A percentile compares a stretch with the other conserved stretches of the same genome.
Evolutionary conservation across 1,140 invertebrate genomes (phyloP).

Genomic region (Formica exsecta): DNA sequence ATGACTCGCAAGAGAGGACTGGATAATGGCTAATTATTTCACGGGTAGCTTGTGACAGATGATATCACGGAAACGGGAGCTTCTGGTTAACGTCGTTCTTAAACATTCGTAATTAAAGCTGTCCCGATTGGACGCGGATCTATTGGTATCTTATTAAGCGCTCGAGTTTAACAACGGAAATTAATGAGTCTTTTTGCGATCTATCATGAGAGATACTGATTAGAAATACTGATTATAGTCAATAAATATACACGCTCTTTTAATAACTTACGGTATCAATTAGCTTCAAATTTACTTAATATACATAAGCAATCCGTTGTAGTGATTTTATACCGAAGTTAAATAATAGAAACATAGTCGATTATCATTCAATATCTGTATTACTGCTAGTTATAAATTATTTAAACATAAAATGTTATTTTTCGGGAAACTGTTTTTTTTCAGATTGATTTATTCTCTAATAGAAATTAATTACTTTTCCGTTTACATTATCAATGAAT

Average conservation of each 20-base stretch:
- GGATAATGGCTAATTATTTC: conserved; percentile 58
- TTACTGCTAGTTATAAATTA: background rate
- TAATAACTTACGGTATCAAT: background rate
- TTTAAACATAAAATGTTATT: background rate
- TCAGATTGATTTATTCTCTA: background rate
- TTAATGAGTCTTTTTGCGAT: conserved; percentile 22
- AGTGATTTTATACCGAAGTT: background rate
- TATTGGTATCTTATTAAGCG: conserved; percentile 47
- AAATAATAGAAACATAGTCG: too few relatives aligned
- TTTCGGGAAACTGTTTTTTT: background rate
- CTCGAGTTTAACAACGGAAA: conserved; percentile 32
- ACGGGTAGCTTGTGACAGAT: conserved; percentile 55
- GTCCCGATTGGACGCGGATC: conserved; percentile 34
- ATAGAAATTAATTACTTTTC: background rate
- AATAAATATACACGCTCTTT: background rate
- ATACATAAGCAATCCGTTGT: background rate
- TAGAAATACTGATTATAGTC: background rate
- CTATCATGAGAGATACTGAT: background rate
- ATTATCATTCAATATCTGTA: background rate
- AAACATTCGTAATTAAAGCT: conserved; percentile 50
- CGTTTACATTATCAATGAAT: background rate
- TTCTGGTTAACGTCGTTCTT: conserved; percentile 16
- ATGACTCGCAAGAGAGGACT: conserved; percentile 22
- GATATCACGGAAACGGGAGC: conserved; percentile 39
- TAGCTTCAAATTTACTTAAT: background rate